Percentiles rank a stretch among this genome's conserved stretches.
Conservation (phyloP, 2,888 invertebrate species). For the Teleiodes luculella region DNA sequence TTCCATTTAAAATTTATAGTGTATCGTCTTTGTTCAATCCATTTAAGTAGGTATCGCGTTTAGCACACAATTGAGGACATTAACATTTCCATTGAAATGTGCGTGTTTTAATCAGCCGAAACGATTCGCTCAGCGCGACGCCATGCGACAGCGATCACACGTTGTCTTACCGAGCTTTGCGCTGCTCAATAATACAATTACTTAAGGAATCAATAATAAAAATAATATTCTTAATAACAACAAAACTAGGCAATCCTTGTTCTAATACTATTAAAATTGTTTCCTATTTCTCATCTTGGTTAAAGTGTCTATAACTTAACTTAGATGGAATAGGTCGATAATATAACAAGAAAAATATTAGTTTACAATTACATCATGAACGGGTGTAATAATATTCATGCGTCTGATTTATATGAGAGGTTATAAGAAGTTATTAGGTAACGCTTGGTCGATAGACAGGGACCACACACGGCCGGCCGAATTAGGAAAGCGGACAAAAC, state of each 20-base stretch:
- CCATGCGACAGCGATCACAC: slow-evolving; percentile 12
- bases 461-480: slow-evolving; percentile 70
- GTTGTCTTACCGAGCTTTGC: slow-evolving; percentile 7
- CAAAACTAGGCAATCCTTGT: too few relatives aligned
- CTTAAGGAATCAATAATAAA: too few relatives aligned
- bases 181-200: too few relatives aligned
- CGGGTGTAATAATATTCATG: slow-evolving; percentile 31
- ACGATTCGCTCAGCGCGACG: slow-evolving; percentile 35
- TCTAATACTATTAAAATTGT: too few relatives aligned
- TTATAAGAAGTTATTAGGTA: slow-evolving; percentile 48
- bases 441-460: slow-evolving; percentile 50
- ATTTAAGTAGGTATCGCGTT: slow-evolving; percentile 57
- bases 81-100: slow-evolving; percentile 68
- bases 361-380: slow-evolving; percentile 30
- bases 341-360: slow-evolving; percentile 27
- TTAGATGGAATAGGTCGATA: slow-evolving; percentile 4
- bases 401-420: slow-evolving; percentile 51
- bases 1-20: slow-evolving; percentile 63
- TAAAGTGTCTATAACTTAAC: slow-evolving; percentile 2
- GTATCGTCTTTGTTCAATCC: slow-evolving; percentile 56
- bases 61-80: slow-evolving; percentile 70
- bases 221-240: too few relatives aligned
- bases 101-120: slow-evolving; percentile 48
- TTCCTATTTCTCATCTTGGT: neutral
- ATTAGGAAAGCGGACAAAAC: slow-evolving; percentile 69